Percentiles rank a stretch among this genome's conserved stretches.
These are phyloP conservation scores for Diplogasteroides magnus DNA, from an alignment of 1,140 invertebrate genomes.

Conservation along the genomic window DNA sequence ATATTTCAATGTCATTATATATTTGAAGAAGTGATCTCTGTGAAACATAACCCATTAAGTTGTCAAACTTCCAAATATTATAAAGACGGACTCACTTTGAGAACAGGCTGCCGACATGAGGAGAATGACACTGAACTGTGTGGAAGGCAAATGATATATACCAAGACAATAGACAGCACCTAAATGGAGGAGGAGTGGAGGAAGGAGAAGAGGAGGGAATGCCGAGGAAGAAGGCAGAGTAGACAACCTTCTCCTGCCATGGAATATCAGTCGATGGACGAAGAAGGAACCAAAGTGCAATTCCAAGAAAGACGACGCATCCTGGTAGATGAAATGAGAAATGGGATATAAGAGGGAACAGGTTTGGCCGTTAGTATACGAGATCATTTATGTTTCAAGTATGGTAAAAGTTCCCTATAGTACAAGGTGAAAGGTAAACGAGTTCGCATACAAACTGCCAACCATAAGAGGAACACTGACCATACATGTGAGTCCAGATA, in stretches of 20 bases:
- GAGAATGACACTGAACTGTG: constrained; percentile 94
- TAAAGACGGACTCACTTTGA: constrained; percentile 73
- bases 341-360: too few relatives aligned
- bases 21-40: too few relatives aligned
- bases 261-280: constrained; percentile 63
- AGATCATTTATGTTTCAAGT: too few relatives aligned
- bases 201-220: not conserved
- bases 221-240: constrained; percentile 48
- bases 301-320: constrained; percentile 72
- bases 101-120: constrained; percentile 86
- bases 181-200: constrained; percentile 71
- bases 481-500: constrained; percentile 91
- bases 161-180: constrained; percentile 96
- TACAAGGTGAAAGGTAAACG: too few relatives aligned
- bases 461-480: constrained; percentile 56
- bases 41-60: too few relatives aligned
- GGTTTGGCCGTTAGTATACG: too few relatives aligned
- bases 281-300: constrained; percentile 76
- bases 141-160: constrained; percentile 95
- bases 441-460: too few relatives aligned
- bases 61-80: too few relatives aligned
- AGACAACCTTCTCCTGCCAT: constrained; percentile 75
- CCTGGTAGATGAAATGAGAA: constrained; percentile 56
- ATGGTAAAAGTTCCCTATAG: too few relatives aligned
- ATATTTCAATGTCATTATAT: too few relatives aligned